Conservation (phyloP, 2,797 vertebrate species). For the Anguilla marmorata region DNA sequence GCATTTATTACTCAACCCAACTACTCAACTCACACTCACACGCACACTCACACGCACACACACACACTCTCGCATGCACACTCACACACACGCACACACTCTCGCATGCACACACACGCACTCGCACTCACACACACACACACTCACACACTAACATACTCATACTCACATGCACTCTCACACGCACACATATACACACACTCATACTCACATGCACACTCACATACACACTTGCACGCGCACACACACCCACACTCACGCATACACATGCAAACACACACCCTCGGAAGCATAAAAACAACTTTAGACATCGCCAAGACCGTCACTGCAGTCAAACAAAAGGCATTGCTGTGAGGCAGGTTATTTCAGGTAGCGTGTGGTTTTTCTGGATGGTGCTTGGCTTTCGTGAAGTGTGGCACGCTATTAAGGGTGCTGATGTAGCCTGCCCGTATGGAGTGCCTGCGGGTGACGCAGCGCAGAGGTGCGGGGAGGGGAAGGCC, state of each 20-base stretch:
- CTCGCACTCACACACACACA: neutral
- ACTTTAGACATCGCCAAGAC: neutral
- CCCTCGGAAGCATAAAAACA: neutral
- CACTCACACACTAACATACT: neutral
- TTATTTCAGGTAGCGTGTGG: neutral
- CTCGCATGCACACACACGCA: neutral
- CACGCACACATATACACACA: neutral
- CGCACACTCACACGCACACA: neutral
- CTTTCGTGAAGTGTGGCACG: neutral
- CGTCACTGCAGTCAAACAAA: neutral
- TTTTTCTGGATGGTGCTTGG: neutral
- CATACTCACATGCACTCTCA: neutral
- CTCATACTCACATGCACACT: neutral
- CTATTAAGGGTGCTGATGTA: neutral
- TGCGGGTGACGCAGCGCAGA: neutral
- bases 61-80: too few relatives aligned
- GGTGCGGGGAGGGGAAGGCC: neutral
- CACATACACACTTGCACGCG: neutral
- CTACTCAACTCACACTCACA: neutral
- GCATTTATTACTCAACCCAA: neutral
- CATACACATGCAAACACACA: neutral
- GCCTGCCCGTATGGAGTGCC: neutral
- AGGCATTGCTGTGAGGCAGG: neutral
- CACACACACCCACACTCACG: neutral
- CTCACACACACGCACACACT: neutral